These are phyloP conservation scores for Hyphantria cunea DNA, from an alignment of 1,140 invertebrate genomes.

Conservation along the genomic window DNA sequence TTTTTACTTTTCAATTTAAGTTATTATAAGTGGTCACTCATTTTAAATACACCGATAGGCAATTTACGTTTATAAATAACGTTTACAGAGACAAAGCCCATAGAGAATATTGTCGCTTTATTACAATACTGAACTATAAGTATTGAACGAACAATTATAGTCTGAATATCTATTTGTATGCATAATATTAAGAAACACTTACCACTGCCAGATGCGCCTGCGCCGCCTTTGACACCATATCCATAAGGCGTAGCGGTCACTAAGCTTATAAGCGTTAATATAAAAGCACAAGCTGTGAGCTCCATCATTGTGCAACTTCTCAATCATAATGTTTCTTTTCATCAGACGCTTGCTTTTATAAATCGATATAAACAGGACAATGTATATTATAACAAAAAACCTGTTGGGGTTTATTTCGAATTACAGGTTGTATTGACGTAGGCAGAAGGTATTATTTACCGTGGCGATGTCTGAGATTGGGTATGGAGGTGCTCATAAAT, in stretches of 20 bases:
- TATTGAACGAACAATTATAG: too few relatives aligned
- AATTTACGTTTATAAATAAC: too few relatives aligned
- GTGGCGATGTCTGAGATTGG: constrained; percentile 22
- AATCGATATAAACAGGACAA: constrained; percentile 70
- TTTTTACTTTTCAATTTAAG: too few relatives aligned
- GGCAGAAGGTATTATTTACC: constrained; percentile 55
- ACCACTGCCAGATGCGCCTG: constrained; percentile 62
- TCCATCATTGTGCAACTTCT: constrained; percentile 70
- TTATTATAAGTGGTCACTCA: too few relatives aligned
- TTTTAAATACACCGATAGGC: too few relatives aligned
- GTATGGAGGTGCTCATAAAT: constrained; percentile 41
- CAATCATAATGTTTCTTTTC: constrained; percentile 60
- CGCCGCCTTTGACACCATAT: constrained; percentile 65
- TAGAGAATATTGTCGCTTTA: too few relatives aligned
- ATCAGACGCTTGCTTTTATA: constrained; percentile 64
- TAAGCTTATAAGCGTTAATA: constrained; percentile 49
- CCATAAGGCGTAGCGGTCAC: constrained; percentile 59
- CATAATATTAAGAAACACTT: constrained; percentile 11
- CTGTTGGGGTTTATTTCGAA: constrained; percentile 66
- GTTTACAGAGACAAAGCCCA: too few relatives aligned
- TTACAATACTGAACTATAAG: too few relatives aligned
- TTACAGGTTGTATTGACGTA: constrained; percentile 58
- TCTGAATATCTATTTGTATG: too few relatives aligned
- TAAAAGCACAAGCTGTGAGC: constrained; percentile 53
- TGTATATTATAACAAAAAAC: constrained; percentile 67